A percentile compares a stretch with the other conserved stretches of the same genome.
phyloP scores from a whole-genome alignment of 1,140 invertebrate genomes.

The Mactra quadrangularis region DNA sequence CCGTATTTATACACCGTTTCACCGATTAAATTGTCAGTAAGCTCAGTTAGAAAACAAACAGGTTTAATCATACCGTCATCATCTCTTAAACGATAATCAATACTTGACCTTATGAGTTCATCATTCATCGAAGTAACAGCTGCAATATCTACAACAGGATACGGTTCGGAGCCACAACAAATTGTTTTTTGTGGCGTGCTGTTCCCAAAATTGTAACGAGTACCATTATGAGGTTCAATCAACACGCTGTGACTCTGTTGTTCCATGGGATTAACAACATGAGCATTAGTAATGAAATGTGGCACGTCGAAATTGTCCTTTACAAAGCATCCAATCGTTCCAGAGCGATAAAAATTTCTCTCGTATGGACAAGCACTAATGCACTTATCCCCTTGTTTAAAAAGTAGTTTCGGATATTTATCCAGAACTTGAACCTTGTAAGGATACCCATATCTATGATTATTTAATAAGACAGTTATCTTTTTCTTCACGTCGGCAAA shows the following conservation, averaged over 20 bases:
- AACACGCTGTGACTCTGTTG: background rate
- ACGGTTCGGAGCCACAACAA: background rate
- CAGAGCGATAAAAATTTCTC: background rate
- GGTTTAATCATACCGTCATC: background rate
- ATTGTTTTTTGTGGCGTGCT: background rate
- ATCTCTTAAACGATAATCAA: background rate
- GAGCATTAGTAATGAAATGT: background rate
- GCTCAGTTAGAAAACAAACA: background rate
- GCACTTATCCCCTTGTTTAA: slow-evolving; percentile 1
- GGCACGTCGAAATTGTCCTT: background rate
- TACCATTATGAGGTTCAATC: background rate
- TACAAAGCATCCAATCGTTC: background rate
- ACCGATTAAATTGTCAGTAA: background rate
- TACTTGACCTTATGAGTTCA: too few relatives aligned
- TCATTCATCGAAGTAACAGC: background rate
- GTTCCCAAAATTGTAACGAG: background rate
- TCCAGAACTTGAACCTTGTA: background rate
- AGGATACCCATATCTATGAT: background rate
- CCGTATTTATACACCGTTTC: background rate
- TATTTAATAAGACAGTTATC: background rate
- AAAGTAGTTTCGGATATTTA: background rate
- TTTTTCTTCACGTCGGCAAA: background rate
- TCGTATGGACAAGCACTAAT: background rate
- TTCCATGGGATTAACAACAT: background rate
- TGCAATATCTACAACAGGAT: background rate